Conservation (phyloP, 2,113 vertebrate genomes). For the Artemisiospiza belli region DNA sequence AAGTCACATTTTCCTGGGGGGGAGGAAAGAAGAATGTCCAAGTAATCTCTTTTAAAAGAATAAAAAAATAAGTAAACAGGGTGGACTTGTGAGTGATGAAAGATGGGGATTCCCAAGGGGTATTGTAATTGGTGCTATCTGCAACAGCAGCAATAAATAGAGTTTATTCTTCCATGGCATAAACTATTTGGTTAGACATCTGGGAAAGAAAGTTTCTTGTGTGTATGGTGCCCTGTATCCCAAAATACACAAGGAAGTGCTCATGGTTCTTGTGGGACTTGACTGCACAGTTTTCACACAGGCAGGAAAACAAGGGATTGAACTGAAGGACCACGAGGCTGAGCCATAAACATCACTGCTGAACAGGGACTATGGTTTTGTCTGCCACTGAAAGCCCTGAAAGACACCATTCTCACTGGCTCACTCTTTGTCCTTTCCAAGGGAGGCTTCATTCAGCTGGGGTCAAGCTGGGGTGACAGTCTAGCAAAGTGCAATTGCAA, state of each 20-base stretch:
- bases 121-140: neutral
- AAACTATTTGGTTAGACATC: neutral
- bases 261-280: neutral
- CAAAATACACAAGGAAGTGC: neutral
- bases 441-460: neutral
- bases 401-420: neutral
- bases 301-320: neutral
- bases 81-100: neutral
- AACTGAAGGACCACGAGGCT: neutral
- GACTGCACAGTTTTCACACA: neutral
- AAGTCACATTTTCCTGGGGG: neutral
- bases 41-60: neutral
- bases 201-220: neutral
- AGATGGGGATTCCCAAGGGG: neutral
- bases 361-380: neutral
- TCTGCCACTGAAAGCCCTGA: neutral
- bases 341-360: neutral
- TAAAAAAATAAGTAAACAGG: neutral
- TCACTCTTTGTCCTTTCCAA: neutral
- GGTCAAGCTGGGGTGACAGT: neutral
- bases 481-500: neutral
- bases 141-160: neutral
- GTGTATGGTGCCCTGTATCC: neutral
- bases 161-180: neutral
- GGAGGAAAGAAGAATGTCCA: neutral